Evolutionary conservation across 2,113 vertebrate genomes (phyloP), one percentile per base, ranked within the genome.

Genomic region (Ceyx melanurus): DNA sequence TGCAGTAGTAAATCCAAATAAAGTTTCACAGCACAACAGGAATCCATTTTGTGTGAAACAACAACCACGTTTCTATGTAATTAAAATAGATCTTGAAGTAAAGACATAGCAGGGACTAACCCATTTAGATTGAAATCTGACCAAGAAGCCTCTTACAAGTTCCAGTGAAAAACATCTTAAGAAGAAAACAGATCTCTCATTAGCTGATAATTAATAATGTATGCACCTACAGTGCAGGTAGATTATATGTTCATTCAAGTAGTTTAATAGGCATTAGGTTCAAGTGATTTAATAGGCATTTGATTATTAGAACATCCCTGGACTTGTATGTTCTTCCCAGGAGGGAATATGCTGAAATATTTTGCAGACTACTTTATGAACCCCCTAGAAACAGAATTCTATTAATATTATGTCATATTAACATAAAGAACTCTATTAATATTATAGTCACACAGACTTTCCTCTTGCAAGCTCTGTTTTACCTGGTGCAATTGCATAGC

Each of bases 401-500:
- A 42, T 58, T 40, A 37, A 35, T 61, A 67, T 65, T 75, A 18
- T 56, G 37, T 37, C 22, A 29, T 14, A 42, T 37, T 37, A 37
- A 37, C 37, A 37, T 37, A 53, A 4, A 61, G 33, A 83, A 70
- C 15, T 37, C 10, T 51, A 42, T 58, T 40, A 37, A 35, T 61
- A 67, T 65, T 75, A 18, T 56, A 11, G 37, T 37, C 21, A 28
- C 13, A 42, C 0, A 0, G 2, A 13, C 12, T 43, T 57, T 13
- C 35, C 25, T 73, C n/a, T 18, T 76, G 58, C 43, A 82, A 90
- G 45, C 58, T 68, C 29, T 78, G 23, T 16, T 88, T 94, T 98
- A 99, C 99, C 99, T 97, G 99, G 99, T 82, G 97, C 95, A 86
- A 99, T 76, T n/a, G 99, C 99, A 86, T 99, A 99, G 54, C 94